These are phyloP conservation scores for Pitta sordida DNA, from an alignment of 2,113 vertebrate species.

Conservation along the genomic window DNA sequence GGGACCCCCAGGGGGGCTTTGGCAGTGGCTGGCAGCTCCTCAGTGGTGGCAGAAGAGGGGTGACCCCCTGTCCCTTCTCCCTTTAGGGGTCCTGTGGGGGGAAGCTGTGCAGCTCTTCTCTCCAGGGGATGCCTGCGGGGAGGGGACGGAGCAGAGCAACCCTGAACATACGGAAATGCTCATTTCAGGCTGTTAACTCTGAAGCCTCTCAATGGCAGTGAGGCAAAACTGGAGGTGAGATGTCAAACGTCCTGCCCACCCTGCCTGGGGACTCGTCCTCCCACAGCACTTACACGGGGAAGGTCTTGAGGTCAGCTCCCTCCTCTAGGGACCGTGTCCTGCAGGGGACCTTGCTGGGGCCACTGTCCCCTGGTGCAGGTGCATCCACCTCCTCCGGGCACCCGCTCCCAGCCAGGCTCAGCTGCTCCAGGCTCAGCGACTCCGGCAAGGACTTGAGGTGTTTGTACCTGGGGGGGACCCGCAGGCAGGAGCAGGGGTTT, in stretches of 20 bases:
- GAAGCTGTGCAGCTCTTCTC: accelerated
- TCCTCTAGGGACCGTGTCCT: neutral
- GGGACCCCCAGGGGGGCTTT: accelerated
- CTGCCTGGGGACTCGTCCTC: neutral
- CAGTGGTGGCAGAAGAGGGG: neutral
- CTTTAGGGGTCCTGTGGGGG: neutral
- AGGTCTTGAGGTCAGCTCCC: neutral
- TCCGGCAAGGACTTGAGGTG: conserved; percentile 73
- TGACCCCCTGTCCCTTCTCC: accelerated
- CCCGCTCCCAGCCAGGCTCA: neutral
- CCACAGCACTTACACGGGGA: conserved; percentile 63
- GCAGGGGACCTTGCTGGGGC: neutral
- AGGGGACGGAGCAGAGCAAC: neutral
- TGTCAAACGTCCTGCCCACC: accelerated
- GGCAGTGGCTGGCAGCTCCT: neutral
- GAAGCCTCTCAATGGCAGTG: neutral
- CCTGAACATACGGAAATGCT: accelerated
- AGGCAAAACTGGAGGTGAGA: neutral
- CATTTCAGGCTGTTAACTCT: neutral
- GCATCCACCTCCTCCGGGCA: neutral
- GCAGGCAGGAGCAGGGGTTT: accelerated
- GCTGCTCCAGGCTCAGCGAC: conserved; percentile 39
- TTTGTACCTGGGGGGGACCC: conserved; percentile 63
- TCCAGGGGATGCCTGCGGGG: neutral
- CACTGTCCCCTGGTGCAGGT: neutral